Evolutionary conservation across 2,797 vertebrate species (phyloP).

Genomic region (Pangasius macronema): DNA sequence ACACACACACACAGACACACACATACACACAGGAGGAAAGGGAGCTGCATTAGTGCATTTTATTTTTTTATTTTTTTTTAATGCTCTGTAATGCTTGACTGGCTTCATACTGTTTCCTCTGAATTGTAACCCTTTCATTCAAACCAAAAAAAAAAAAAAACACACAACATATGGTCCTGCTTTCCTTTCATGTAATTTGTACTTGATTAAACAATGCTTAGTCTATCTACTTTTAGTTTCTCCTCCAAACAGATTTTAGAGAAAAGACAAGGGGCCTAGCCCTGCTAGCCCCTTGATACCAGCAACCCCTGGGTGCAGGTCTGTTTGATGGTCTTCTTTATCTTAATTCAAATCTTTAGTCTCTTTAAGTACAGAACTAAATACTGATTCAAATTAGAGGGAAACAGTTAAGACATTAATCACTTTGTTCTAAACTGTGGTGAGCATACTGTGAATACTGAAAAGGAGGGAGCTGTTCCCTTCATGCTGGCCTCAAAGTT

Average conservation of each 20-base stretch:
- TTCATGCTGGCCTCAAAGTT: constrained; percentile 4
- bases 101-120: background rate
- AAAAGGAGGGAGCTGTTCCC: constrained; percentile 3
- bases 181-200: background rate
- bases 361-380: constrained; percentile 20
- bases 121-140: background rate
- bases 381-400: constrained; percentile 30
- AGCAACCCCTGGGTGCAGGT: background rate
- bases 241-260: background rate
- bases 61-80: background rate
- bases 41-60: background rate
- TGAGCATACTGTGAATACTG: constrained; percentile 9
- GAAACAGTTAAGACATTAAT: constrained; percentile 25
- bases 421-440: constrained; percentile 1
- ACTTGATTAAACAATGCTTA: background rate
- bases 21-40: background rate
- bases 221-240: background rate
- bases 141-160: background rate
- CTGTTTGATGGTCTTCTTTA: background rate
- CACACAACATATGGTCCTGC: background rate
- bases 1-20: background rate
- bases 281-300: background rate
- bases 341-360: constrained; percentile 10
- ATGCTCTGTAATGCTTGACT: background rate
- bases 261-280: no score